Evolutionary conservation across 2,113 vertebrate genomes (phyloP).

Genomic region (Aspidoscelis tigris): DNA sequence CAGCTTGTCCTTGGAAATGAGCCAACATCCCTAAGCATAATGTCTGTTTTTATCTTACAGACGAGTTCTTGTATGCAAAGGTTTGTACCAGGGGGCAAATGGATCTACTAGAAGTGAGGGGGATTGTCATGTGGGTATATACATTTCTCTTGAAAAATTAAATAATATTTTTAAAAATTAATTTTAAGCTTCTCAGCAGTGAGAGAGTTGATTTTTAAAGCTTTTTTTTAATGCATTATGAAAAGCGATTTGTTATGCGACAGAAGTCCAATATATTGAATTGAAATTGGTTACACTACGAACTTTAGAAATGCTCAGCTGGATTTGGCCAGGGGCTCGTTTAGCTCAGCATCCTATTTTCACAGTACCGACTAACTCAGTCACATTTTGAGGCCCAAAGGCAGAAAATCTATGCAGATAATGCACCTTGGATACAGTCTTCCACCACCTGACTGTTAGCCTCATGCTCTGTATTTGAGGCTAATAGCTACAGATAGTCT

Average conservation of each 20-base stretch:
- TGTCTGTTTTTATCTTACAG: conserved; percentile 41
- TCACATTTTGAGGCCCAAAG: too few relatives aligned
- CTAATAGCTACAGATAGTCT: too few relatives aligned
- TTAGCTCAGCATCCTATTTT: too few relatives aligned
- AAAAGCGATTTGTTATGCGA: neutral
- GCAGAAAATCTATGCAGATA: too few relatives aligned
- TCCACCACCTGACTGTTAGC: too few relatives aligned
- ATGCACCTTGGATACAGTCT: too few relatives aligned
- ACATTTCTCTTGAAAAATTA: neutral
- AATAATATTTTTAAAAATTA: neutral
- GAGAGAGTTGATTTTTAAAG: neutral
- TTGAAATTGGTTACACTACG: neutral
- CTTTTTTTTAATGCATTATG: neutral
- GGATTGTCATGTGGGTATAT: neutral
- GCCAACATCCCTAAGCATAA: conserved; percentile 32
- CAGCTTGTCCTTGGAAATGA: conserved; percentile 37
- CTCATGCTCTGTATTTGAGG: too few relatives aligned
- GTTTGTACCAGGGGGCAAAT: conserved; percentile 32
- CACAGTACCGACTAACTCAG: too few relatives aligned
- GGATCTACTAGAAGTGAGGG: conserved; percentile 2
- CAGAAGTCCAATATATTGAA: neutral
- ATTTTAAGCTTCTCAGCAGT: neutral
- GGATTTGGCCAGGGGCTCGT: too few relatives aligned
- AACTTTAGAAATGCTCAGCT: too few relatives aligned
- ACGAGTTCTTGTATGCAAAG: conserved; percentile 23